Percentiles rank a stretch among this genome's conserved stretches.
Evolutionary conservation across 2,888 invertebrate genomes (phyloP).

Genomic region (Athalia circularis): DNA sequence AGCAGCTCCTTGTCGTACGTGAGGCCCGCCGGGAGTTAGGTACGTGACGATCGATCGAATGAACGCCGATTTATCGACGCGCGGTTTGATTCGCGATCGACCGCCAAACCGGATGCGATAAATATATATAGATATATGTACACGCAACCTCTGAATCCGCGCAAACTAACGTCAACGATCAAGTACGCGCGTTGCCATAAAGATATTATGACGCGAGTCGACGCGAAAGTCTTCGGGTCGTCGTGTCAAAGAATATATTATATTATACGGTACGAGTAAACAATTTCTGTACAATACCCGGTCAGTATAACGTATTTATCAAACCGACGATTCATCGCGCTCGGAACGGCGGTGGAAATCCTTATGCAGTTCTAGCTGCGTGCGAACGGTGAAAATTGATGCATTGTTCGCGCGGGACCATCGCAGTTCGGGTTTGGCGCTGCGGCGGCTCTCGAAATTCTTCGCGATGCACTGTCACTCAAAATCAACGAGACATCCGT

Average conservation of each 20-base stretch:
- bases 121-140: not conserved
- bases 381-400: not conserved
- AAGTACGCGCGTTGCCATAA: no score
- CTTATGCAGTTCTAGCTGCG: no score
- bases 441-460: not conserved
- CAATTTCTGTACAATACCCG: no score
- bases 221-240: no score
- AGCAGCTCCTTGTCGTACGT: constrained; percentile 56
- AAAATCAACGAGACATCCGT: constrained; percentile 34
- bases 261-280: no score
- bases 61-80: constrained; percentile 64
- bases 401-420: not conserved
- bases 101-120: constrained; percentile 58
- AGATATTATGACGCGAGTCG: no score
- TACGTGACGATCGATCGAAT: constrained; percentile 65
- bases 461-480: constrained; percentile 18
- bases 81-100: constrained; percentile 46
- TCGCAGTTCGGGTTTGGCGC: no score
- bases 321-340: no score
- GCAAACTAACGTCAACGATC: not conserved
- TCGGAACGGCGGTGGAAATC: no score
- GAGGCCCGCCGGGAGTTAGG: constrained; percentile 56
- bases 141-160: constrained; percentile 10
- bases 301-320: no score
- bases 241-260: no score